Evolutionary conservation across 2,888 invertebrate genomes (phyloP), one percentile per base, ranked within the genome.

Genomic region (Athrips mouffetella): DNA sequence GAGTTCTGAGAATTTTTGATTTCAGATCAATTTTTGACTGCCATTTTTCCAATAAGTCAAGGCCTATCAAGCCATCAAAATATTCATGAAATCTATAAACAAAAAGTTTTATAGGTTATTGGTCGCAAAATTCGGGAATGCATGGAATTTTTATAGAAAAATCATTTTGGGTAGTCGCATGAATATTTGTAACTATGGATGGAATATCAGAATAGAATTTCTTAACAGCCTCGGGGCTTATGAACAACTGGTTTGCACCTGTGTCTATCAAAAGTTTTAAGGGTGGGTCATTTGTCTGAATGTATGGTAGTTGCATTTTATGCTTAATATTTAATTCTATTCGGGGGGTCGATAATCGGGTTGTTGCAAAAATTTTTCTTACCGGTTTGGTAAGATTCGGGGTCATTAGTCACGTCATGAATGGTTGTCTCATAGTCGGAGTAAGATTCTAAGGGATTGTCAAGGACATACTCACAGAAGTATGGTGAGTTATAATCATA

Each of bases 11-110:
- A 2, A 16, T 8, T 18, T 18, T 15, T 6, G 15, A 13, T 47
- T 52, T 53, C 20, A 52, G 44, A 20, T 57, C 54, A 18, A 56
- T 54, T 20, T 47, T 54, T 7, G 54, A 18, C 39, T 55, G 50
- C 52, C 48, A 58, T 48, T 49, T 50, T 5, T 48, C 33, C 35
- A 51, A 33, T 16, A 58, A 35, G 40, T 58, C 58, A 7, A 33
- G 39, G 2, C 54, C 55, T 7, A 56, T 52, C 5, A 57, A 11
- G 1, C 57, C 57, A 20, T 57, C 54, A 30, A 57, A 57, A 27
- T 49, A 47, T 20, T 56, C 44, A 18, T 57, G 57, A 33, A 57
- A 55, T 42, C 50, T 53, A 42, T 52, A 56, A 0, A 53, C 35
- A 16, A 21, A 53, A 8, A 51, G 10, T 40, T 29, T 52, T n/a